A percentile compares a stretch with the other conserved stretches of the same genome.
Conservation (phyloP, 2,888 invertebrate genomes). For the Taenaris catops region DNA sequence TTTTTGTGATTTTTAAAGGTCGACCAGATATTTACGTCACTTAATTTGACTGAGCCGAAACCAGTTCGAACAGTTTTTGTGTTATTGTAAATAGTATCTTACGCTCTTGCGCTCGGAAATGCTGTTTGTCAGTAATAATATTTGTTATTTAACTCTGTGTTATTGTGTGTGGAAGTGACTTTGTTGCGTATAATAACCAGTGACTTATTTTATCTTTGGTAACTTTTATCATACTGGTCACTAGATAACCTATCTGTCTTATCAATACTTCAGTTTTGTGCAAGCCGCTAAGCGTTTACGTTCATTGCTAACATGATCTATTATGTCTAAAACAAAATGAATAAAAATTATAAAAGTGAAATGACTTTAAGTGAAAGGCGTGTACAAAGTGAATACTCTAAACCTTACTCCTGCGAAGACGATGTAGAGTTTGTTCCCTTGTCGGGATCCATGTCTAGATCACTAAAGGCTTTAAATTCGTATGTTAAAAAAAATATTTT, state of each 20-base stretch:
- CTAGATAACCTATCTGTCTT: slow-evolving; percentile 47
- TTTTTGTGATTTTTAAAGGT: slow-evolving; percentile 30
- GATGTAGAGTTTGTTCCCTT: slow-evolving; percentile 59
- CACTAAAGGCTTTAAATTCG: slow-evolving; percentile 60
- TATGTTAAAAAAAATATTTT: slow-evolving; percentile 66
- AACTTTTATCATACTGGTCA: slow-evolving; percentile 34
- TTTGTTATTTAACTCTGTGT: slow-evolving; percentile 28
- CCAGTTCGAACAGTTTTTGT: slow-evolving; percentile 62
- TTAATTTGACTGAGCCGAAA: slow-evolving; percentile 53
- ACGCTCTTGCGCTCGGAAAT: slow-evolving; percentile 41
- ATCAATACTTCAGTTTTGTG: slow-evolving; percentile 35
- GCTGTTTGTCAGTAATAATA: slow-evolving; percentile 21
- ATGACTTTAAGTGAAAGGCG: slow-evolving; percentile 18
- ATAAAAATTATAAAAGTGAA: slow-evolving; percentile 22
- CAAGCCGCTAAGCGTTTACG: slow-evolving; percentile 26
- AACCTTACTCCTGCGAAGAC: slow-evolving; percentile 39
- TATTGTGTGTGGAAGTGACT: slow-evolving; percentile 12
- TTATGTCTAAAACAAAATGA: slow-evolving; percentile 26
- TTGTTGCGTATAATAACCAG: slow-evolving; percentile 33
- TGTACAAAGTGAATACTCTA: slow-evolving; percentile 26
- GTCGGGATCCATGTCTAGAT: slow-evolving; percentile 58
- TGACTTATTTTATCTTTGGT: slow-evolving; percentile 19
- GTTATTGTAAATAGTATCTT: slow-evolving; percentile 56
- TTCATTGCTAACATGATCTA: slow-evolving; percentile 14
- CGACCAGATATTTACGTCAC: slow-evolving; percentile 56